phyloP scores from a whole-genome alignment of 2,888 invertebrate genomes.

The Mesorhabditis spiculigera region DNA sequence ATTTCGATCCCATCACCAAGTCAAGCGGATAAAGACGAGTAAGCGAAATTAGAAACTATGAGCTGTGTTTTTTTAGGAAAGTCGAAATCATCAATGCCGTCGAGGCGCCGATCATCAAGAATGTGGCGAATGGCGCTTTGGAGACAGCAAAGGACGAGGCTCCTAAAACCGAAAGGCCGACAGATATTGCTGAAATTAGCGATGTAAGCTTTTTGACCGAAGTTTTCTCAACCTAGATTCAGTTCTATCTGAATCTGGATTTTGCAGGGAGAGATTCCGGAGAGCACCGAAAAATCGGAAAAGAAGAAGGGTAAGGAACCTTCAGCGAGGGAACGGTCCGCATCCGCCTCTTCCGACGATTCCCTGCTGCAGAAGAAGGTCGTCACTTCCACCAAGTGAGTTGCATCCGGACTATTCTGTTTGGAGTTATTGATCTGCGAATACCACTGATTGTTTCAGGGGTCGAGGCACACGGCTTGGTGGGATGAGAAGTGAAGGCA shows the following conservation, averaged over 20 bases:
- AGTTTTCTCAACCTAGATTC: too few species aligned
- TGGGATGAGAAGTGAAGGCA: background rate
- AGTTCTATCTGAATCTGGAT: background rate
- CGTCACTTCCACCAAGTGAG: background rate
- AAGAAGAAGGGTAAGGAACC: background rate
- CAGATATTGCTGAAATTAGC: background rate
- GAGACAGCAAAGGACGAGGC: too few species aligned
- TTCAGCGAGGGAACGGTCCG: background rate
- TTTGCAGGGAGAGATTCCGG: background rate
- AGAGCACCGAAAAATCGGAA: background rate
- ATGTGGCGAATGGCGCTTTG: background rate
- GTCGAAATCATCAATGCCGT: background rate
- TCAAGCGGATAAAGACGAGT: too few species aligned
- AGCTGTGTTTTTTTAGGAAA: background rate
- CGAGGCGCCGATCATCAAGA: background rate
- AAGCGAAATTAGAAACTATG: too few species aligned
- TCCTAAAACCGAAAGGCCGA: background rate
- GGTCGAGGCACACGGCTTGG: background rate
- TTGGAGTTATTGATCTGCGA: too few species aligned
- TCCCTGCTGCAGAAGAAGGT: background rate
- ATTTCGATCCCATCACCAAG: too few species aligned
- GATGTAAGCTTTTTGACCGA: background rate
- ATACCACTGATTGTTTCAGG: background rate
- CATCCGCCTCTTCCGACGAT: background rate
- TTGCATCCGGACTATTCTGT: background rate